phyloP scores from a whole-genome alignment of 2,888 invertebrate species.

The Onthophagus sagittarius region DNA sequence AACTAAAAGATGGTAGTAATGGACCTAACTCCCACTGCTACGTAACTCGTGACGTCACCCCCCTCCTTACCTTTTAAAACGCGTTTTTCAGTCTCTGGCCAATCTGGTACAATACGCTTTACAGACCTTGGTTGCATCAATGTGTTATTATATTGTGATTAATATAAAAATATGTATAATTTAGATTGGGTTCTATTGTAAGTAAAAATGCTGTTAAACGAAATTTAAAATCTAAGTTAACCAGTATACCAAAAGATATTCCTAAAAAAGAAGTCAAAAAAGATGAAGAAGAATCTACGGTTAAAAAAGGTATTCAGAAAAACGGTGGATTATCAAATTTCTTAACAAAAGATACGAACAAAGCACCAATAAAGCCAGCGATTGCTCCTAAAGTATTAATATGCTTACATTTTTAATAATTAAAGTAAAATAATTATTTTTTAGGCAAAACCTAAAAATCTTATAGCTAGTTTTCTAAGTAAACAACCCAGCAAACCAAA shows the following conservation, averaged over 20 bases:
- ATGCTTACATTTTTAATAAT: not conserved
- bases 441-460: constrained; percentile 18
- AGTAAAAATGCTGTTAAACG: constrained; percentile 19
- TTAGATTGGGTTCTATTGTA: constrained; percentile 18
- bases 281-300: not conserved
- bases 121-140: too few relatives aligned
- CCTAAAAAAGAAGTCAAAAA: not conserved
- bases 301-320: constrained; percentile 9
- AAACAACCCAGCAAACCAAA: constrained; percentile 16
- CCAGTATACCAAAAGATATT: not conserved
- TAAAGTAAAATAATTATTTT: not conserved
- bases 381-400: not conserved
- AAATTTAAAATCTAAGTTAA: constrained; percentile 9
- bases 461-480: constrained; percentile 20
- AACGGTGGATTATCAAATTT: constrained; percentile 14
- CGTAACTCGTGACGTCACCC: too few relatives aligned
- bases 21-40: too few relatives aligned
- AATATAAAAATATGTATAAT: not conserved
- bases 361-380: constrained; percentile 4
- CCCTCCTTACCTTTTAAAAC: too few relatives aligned
- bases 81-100: too few relatives aligned
- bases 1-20: too few relatives aligned
- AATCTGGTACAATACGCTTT: too few relatives aligned
- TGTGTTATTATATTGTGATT: not conserved
- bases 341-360: not conserved